Conservation (phyloP, 2,113 vertebrate genomes). For the Patagioenas fasciata region DNA sequence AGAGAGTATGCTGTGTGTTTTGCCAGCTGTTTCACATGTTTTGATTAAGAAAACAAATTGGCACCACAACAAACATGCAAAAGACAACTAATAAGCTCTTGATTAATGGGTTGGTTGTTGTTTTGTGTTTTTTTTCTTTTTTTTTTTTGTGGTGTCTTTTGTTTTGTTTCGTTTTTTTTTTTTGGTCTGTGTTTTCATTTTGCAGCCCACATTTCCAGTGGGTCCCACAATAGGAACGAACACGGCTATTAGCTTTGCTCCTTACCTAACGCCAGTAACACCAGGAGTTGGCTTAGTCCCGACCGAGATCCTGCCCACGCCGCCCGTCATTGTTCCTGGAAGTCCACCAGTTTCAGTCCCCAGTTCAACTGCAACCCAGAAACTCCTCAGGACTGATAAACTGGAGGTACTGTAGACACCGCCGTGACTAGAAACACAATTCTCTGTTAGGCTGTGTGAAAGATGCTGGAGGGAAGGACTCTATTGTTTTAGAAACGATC, state of each 20-base stretch:
- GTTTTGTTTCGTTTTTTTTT: background rate
- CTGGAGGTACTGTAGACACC: conserved; percentile 84
- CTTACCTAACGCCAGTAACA: conserved; percentile 90
- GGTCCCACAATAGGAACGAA: conserved; percentile 91
- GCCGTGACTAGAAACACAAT: background rate
- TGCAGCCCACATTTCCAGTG: conserved; percentile 91
- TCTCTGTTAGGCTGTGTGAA: background rate
- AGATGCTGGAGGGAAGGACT: background rate
- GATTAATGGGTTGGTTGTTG: background rate
- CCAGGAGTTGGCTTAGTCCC: conserved; percentile 91
- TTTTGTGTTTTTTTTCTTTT: background rate
- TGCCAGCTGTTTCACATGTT: background rate
- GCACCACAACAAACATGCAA: background rate
- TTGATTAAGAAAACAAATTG: background rate
- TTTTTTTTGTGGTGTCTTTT: background rate
- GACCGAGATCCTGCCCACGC: conserved; percentile 91
- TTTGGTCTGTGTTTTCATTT: conserved; percentile 72
- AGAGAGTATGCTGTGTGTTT: background rate
- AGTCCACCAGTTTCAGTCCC: conserved; percentile 88
- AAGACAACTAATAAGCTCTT: background rate
- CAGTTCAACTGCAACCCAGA: conserved; percentile 88
- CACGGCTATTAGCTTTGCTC: conserved; percentile 89
- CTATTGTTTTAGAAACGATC: background rate
- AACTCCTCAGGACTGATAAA: conserved; percentile 94
- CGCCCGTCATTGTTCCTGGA: conserved; percentile 87